Conservation (phyloP, 2,113 vertebrate species). For the Bubo scandiacus region DNA sequence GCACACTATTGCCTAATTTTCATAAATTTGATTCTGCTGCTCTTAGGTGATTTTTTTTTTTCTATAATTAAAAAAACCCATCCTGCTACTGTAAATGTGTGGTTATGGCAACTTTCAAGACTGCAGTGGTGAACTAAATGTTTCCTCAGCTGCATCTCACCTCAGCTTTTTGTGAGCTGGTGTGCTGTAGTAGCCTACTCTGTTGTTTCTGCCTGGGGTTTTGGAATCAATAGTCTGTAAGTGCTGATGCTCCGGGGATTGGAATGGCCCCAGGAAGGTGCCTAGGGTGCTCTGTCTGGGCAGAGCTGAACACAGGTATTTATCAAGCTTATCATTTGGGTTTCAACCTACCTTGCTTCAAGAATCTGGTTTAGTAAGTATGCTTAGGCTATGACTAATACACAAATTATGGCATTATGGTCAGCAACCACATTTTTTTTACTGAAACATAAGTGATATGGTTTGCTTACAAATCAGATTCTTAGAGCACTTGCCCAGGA, state of each 20-base stretch:
- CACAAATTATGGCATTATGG: not conserved
- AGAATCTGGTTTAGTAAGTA: not conserved
- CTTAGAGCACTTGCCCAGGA: not conserved
- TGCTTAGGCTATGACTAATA: not conserved
- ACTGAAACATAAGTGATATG: not conserved
- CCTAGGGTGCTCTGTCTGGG: not conserved
- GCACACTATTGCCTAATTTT: not conserved
- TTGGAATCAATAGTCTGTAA: not conserved
- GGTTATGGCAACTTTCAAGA: not conserved
- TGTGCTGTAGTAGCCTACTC: not conserved
- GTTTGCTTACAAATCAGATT: not conserved
- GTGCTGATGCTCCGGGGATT: not conserved
- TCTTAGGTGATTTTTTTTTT: not conserved
- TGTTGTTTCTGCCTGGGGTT: not conserved
- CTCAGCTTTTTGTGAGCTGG: not conserved
- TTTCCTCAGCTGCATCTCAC: not conserved
- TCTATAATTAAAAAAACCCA: not conserved
- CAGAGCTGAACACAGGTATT: not conserved
- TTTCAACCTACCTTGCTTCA: not conserved
- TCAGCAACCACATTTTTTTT: not conserved
- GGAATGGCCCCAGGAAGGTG: not conserved
- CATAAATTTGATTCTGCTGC: not conserved
- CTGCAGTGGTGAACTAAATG: not conserved
- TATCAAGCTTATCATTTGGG: not conserved
- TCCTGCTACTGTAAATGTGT: not conserved